Evolutionary conservation across 2,888 invertebrate species (phyloP).

Genomic region (Philaethria dido): DNA sequence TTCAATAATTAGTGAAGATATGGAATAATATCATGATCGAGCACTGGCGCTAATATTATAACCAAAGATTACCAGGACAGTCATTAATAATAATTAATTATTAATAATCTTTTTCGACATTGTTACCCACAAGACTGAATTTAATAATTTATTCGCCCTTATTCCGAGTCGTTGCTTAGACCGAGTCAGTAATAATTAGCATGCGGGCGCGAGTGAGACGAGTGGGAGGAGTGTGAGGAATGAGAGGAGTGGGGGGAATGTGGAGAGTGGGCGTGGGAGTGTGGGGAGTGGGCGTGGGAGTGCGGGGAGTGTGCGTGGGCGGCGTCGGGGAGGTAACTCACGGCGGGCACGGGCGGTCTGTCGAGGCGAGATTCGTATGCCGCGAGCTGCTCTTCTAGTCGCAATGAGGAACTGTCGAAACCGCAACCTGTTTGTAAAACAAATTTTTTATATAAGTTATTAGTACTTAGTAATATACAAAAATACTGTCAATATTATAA

Average conservation of each 20-base stretch:
- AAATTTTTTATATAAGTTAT: background rate
- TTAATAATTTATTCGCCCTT: background rate
- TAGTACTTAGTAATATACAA: no score
- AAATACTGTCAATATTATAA: no score
- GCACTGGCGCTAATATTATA: background rate
- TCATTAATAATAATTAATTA: background rate
- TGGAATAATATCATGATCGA: background rate
- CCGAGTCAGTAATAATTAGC: slow-evolving; percentile 59
- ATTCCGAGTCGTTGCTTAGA: background rate
- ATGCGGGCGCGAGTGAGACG: slow-evolving; percentile 48
- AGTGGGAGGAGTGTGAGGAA: slow-evolving; percentile 44
- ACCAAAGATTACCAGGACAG: background rate
- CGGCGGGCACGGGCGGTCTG: slow-evolving; percentile 86
- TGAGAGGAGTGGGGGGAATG: slow-evolving; percentile 57
- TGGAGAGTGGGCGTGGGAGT: slow-evolving; percentile 35
- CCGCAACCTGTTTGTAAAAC: slow-evolving; percentile 66
- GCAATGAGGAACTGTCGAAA: slow-evolving; percentile 89
- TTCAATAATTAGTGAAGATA: background rate
- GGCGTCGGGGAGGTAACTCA: slow-evolving; percentile 70
- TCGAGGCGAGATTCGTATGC: slow-evolving; percentile 91
- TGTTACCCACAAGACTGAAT: background rate
- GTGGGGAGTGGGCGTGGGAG: slow-evolving; percentile 48
- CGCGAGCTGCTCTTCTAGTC: slow-evolving; percentile 91
- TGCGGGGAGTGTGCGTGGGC: slow-evolving; percentile 42
- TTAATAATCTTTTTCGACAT: background rate